These are phyloP conservation scores for Discoglossus pictus DNA, from an alignment of 2,797 vertebrate species.

Conservation along the genomic window DNA sequence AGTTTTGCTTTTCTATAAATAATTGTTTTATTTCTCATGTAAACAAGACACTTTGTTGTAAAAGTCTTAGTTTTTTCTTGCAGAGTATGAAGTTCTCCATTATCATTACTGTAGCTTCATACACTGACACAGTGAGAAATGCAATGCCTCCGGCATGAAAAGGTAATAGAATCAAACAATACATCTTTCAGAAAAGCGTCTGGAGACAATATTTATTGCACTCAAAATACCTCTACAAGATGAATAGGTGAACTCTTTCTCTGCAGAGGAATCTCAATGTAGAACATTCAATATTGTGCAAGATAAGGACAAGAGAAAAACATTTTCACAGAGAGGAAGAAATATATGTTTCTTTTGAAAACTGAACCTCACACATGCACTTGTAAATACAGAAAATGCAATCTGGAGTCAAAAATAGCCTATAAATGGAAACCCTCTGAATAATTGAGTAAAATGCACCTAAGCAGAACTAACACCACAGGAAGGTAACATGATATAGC, in stretches of 20 bases:
- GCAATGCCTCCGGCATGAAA: conserved; percentile 20
- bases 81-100: conserved; percentile 4
- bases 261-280: not conserved
- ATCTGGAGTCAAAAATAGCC: not conserved
- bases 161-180: conserved; percentile 32
- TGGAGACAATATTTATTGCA: conserved; percentile 14
- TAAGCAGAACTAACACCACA: conserved; percentile 16
- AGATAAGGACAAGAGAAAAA: too few relatives aligned
- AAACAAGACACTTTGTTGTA: conserved; percentile 1
- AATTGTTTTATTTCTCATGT: too few relatives aligned
- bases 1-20: too few relatives aligned
- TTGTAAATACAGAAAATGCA: conserved; percentile 6
- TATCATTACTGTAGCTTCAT: conserved; percentile 6
- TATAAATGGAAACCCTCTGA: conserved; percentile 11
- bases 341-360: conserved; percentile 2
- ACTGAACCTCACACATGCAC: not conserved
- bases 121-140: conserved; percentile 14
- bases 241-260: conserved; percentile 4
- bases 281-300: too few relatives aligned
- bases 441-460: conserved; percentile 32
- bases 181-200: conserved; percentile 21
- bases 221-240: conserved; percentile 20
- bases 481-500: conserved; percentile 29
- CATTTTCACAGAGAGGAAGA: too few relatives aligned
- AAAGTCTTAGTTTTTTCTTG: not conserved